Base-by-base conservation (phyloP, 2,888 invertebrate species). In the Sicus ferrugineus region DNA sequence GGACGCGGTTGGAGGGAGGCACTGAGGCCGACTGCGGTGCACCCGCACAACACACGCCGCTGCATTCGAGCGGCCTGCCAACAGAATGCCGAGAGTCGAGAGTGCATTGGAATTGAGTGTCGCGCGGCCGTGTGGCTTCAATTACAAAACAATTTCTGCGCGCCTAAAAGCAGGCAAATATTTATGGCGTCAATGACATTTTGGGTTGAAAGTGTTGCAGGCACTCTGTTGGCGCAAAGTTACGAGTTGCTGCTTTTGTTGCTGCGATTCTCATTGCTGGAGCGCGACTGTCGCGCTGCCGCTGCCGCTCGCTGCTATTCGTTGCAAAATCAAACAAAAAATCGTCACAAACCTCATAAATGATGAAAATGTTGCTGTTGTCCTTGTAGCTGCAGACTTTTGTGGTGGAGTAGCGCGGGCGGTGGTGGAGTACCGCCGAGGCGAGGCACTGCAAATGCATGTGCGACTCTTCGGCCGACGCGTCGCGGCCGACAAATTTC, bases 291-390 rank as follows among this genome's bases (percentile, higher is more conserved):
- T 54, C 14, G 19, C 38, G 23, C n/a, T 30, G 38, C 54, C 30
- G 6, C 26, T 50, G 56, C 30, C 6, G 46, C 21, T 58, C 28
- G 23, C 30, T 48, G 64, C 21, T 48, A 26, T 16, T 38, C 54
- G 21, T 54, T 19, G 28, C 19, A 56, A 66, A 66, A 56, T 54
- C 65, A 66, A 52, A 52, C 65, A 54, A 28, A 19, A 66, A 42
- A 34, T 56, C 54, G 54, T 66, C 65, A 38, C 65, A 66, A 42
- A 54, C 42, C 21, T 23, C 38, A 52, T 52, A 66, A 54, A 66
- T 66, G 56, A 56, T 66, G 26, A 42, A 66, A 42, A 38, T 50
- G 64, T 38, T 48, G 1, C 21, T 54, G 30, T n/a, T 42, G 42
- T 11, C n/a, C 30, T 16, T 58, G 28, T 30, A 30, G 14, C 7